These are phyloP conservation scores for Philereme transversata DNA, from an alignment of 2,888 invertebrate genomes.

Conservation along the genomic window DNA sequence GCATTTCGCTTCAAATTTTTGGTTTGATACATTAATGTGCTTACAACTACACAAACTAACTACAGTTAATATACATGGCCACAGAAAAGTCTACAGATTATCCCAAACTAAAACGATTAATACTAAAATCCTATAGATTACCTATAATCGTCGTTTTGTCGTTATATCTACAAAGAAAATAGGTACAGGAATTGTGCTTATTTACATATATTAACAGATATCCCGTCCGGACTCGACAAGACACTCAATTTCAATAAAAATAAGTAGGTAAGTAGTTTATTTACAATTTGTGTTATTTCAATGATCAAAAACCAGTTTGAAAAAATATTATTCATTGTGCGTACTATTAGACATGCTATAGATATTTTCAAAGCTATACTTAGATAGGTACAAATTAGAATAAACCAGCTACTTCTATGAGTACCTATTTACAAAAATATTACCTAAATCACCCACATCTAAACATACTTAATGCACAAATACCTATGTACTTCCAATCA, in stretches of 20 bases:
- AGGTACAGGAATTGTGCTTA: constrained; percentile 48
- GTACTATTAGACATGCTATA: constrained; percentile 3
- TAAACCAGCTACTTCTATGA: not conserved
- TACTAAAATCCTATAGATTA: constrained; percentile 29
- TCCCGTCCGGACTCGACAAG: constrained; percentile 6
- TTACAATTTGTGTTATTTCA: constrained; percentile 28
- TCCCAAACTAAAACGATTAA: constrained; percentile 45
- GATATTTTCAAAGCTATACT: constrained; percentile 4
- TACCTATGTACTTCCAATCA: too few relatives aligned
- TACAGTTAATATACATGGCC: constrained; percentile 71
- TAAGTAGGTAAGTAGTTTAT: constrained; percentile 22
- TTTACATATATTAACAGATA: constrained; percentile 49
- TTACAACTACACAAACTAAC: constrained; percentile 62
- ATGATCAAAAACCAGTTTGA: constrained; percentile 7
- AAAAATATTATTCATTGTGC: constrained; percentile 4
- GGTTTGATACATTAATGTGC: constrained; percentile 77
- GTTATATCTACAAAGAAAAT: constrained; percentile 65
- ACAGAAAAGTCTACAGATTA: constrained; percentile 65
- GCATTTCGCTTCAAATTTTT: constrained; percentile 82
- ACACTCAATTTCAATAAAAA: constrained; percentile 14
- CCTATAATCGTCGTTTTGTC: constrained; percentile 10
- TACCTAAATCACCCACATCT: not conserved
- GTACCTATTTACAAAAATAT: not conserved
- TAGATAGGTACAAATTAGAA: not conserved
- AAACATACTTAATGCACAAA: not conserved